Evolutionary conservation across 2,797 vertebrate species (phyloP).

Genomic region (Varecia variegata): DNA sequence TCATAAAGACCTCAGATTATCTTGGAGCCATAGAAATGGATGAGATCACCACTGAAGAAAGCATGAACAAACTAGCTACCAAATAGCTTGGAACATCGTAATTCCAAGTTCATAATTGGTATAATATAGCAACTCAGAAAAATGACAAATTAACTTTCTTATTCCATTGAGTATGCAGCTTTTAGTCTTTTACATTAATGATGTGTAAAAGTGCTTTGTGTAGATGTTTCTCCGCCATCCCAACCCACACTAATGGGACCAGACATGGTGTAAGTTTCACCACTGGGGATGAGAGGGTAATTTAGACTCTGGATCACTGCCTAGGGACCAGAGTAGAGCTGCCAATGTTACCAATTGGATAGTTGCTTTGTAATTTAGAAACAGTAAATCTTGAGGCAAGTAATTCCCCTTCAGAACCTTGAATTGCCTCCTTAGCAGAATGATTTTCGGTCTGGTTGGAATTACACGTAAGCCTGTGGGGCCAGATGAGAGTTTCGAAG

Average conservation of each 20-base stretch:
- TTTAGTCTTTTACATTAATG: conserved; percentile 18
- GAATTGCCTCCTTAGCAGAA: conserved; percentile 36
- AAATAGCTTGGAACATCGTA: background rate
- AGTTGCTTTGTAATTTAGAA: conserved; percentile 50
- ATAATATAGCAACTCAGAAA: background rate
- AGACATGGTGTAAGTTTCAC: background rate
- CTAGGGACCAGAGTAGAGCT: background rate
- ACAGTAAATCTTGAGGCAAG: conserved; percentile 40
- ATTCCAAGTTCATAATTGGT: background rate
- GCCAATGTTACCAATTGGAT: background rate
- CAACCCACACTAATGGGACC: background rate
- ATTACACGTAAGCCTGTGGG: background rate
- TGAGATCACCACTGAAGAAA: background rate
- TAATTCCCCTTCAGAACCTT: conserved; percentile 44
- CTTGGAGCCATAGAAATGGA: background rate
- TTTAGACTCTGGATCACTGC: background rate
- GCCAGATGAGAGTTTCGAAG: background rate
- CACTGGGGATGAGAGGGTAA: background rate
- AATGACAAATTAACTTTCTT: conserved; percentile 8
- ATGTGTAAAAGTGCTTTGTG: background rate
- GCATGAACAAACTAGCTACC: background rate
- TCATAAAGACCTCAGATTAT: background rate
- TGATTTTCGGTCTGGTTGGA: conserved; percentile 34
- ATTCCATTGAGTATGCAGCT: background rate
- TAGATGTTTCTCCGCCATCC: conserved; percentile 16